A percentile compares a stretch with the other conserved stretches of the same genome.
phyloP scores from a whole-genome alignment of 2,888 invertebrate species.

The Leucania comma region DNA sequence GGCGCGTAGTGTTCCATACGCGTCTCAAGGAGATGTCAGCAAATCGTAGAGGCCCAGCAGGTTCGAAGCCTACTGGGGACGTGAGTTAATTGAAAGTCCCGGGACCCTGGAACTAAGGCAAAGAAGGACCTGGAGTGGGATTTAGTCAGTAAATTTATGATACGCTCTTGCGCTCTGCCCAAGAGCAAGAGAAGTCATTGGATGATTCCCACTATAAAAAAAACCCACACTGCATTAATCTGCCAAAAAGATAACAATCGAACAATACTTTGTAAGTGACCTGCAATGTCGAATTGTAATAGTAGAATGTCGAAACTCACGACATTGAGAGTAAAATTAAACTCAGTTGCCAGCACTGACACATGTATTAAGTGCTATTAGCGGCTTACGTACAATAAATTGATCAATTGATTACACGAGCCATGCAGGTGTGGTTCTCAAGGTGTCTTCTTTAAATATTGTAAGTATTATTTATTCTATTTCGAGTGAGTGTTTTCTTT shows the following conservation, averaged over 20 bases:
- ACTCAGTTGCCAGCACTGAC: neutral
- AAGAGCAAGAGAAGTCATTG: no score
- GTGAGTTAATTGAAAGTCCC: no score
- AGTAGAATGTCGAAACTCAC: constrained; percentile 24
- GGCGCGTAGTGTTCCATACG: no score
- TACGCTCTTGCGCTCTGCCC: no score
- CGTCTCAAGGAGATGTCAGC: no score
- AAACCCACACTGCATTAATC: no score
- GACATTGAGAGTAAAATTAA: constrained; percentile 11
- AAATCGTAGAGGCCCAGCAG: no score
- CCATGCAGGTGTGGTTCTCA: constrained; percentile 2
- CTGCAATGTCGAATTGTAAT: constrained; percentile 14
- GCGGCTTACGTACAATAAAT: neutral
- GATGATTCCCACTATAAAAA: no score
- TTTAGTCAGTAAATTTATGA: no score
- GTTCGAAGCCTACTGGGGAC: no score
- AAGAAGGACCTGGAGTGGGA: no score
- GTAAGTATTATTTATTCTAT: neutral
- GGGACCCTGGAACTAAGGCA: no score
- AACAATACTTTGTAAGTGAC: neutral
- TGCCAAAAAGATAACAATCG: neutral
- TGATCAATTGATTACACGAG: constrained; percentile 5
- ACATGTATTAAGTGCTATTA: constrained; percentile 2
- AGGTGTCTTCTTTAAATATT: neutral
- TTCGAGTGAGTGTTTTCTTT: neutral